Base-by-base conservation (phyloP, 2,113 vertebrate species). In the Esox niger region DNA sequence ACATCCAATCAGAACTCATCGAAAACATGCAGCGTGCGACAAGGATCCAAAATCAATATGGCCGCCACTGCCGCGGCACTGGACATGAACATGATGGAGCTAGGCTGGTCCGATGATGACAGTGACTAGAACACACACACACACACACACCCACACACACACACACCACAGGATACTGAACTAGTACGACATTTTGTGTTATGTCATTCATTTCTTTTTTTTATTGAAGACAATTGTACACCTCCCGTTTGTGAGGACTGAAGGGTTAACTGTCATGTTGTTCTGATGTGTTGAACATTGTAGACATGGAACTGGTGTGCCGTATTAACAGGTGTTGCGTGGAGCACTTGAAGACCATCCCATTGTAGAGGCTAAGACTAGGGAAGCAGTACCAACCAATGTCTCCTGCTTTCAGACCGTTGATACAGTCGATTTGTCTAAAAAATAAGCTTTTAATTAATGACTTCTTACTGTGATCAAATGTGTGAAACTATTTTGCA, bases 41-140 rank as follows among this genome's bases (percentile, higher is more conserved):
- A 93, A 74, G 95, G 96, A 70, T 94, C 94, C 92, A 97, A 96
- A 87, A 91, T 98, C 90, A 94, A 97, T 92, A 94, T 97, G 90
- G 85, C 89, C 0, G 76, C 87, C 0, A 73, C 86, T 79, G 38
- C 38, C 38, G 38, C 38, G 3, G 0, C 38, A 15, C 38, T 43
- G 38, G 93, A 94, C 77, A 84, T 96, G 93, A 94, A 94, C 91
- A 93, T 96, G 93, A 94, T 92, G 91, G 93, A 95, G 83, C 94
- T 98, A 79, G 92, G 94, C 84, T 95, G 95, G 93, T 96, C 95
- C 74, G 94, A 95, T 86, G 91, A 91, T 85, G 90, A 91, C 70
- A 94, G 94, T n/a, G 92, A 95, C 86, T 93, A 90, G 8, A 10
- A 32, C 57, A 60, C 57, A 21, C 57, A 31, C 29, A 23, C 32